Evolutionary conservation across 2,888 invertebrate species (phyloP), one percentile per base, ranked within the genome.

Genomic region (Agrochola litura): DNA sequence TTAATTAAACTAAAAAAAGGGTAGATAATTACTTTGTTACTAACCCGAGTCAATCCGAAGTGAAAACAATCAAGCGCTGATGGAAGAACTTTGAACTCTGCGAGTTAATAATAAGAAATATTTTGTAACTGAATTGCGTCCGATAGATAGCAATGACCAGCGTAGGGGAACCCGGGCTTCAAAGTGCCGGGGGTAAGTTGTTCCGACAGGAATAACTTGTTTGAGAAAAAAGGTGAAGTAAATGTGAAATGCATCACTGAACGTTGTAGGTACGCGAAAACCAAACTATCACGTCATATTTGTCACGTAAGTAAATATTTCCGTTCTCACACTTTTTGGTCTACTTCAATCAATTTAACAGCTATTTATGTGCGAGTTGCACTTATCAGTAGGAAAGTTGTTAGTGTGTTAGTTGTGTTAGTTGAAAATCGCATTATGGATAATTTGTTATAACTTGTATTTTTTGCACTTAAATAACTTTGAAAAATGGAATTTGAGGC

Each of bases 121-220:
- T 69, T 71, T 60, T 56, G 37, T 43, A 6, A 67, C 60, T 69
- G 49, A 71, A 76, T 63, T 60, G 69, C 60, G 41, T 49, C 49
- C 52, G 30, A 63, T 63, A 61, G 30, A 73, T 64, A 70, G 8
- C 66, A 65, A 58, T 76, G 64, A 58, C 61, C 65, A 58, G 43
- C 52, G 52, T 49, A 30, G 52, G 3, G 25, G 43, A 43, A 6
- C 12, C 63, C 12, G n/a, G 43, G 16, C 43, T 43, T n/a, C 64
- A 43, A 65, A 64, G 64, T n/a, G n/a, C n/a, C 43, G 16, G 16
- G 2, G n/a, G n/a, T 64, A 43, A 43, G 9, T 43, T n/a, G 41
- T 49, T 49, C 49, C 6, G 49, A 49, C 49, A 54, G 4, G 22
- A 54, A 54, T 10, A n/a, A 10, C 5, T n/a, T n/a, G 22, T 6